Evolutionary conservation across 2,113 vertebrate species (phyloP), one percentile per base, ranked within the genome.

Genomic region (Sinocyclocheilus anshuiensis): DNA sequence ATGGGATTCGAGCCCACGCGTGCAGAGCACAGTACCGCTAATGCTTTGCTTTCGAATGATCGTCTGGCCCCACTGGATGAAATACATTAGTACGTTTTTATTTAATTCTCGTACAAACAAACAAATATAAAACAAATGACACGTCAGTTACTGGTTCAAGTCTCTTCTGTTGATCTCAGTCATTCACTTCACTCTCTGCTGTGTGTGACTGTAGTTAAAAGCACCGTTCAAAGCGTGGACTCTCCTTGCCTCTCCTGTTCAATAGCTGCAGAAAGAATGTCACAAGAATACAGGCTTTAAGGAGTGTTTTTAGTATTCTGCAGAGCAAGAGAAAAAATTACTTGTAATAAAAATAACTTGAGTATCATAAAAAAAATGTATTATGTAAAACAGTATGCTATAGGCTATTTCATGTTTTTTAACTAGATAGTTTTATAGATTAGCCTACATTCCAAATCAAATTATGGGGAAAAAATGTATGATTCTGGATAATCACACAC

Each of bases 1-100:
- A 33, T 33, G 92, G 90, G 94, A 93, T 93, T 94, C 85, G 90
- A 94, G 9, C 42, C 42, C 39, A 67, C 77, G 65, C 42, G 42
- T 8, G 42, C 8, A 11, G 18, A 69, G 36, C 18, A 71, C 65
- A 83, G 9, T 45, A 45, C 42, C 42, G 9, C 2, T 45, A 45
- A 45, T n/a, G 61, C 42, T 10, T 42, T 45, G 9, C 42, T 11
- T 45, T 45, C 11, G 61, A 77, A 78, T 59, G 15, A 3, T 22
- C 11, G 0, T 50, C 42, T 69, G 24, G 1, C 16, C 12, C 29
- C 10, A 4, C 15, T 42, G 33, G 12, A 8, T 48, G 4, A 81
- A 65, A 48, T 45, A 65, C 13, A 24, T 63, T 26, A 74, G 4
- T 65, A 10, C 3, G 3, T 65, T 65, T 79, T 26, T 15, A 63